Evolutionary conservation across 2,888 invertebrate genomes (phyloP).

Genomic region (Dicycla oo): DNA sequence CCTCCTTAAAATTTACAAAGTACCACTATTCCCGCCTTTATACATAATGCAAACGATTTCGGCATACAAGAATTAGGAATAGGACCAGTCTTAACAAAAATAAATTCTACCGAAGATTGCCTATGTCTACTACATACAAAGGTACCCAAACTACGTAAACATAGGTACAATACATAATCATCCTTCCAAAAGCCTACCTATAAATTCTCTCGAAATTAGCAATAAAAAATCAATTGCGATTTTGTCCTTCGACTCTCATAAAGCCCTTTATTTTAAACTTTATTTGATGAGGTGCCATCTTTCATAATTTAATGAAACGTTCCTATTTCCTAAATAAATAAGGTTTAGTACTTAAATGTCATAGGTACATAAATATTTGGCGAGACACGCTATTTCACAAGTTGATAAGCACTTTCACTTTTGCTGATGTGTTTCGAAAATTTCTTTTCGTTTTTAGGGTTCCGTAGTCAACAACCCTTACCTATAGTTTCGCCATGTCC

Average conservation of each 20-base stretch:
- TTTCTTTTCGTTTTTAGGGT: conserved; percentile 28
- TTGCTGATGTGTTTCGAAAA: conserved; percentile 20
- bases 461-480: no score
- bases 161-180: neutral
- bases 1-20: neutral
- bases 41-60: neutral
- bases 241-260: conserved; percentile 16
- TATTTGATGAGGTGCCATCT: conserved; percentile 26
- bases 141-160: neutral
- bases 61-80: no score
- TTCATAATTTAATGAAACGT: conserved; percentile 47
- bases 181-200: neutral
- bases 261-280: conserved; percentile 26
- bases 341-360: conserved; percentile 41
- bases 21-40: neutral
- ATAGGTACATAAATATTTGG: conserved; percentile 42
- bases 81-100: neutral
- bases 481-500: no score
- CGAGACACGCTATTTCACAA: conserved; percentile 34
- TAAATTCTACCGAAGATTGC: neutral
- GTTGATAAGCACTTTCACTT: conserved; percentile 41
- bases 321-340: conserved; percentile 54
- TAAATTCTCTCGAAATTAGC: neutral
- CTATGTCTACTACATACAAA: neutral
- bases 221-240: conserved; percentile 13